Evolutionary conservation across 2,888 invertebrate genomes (phyloP).

Genomic region (Agonopterix arenella): DNA sequence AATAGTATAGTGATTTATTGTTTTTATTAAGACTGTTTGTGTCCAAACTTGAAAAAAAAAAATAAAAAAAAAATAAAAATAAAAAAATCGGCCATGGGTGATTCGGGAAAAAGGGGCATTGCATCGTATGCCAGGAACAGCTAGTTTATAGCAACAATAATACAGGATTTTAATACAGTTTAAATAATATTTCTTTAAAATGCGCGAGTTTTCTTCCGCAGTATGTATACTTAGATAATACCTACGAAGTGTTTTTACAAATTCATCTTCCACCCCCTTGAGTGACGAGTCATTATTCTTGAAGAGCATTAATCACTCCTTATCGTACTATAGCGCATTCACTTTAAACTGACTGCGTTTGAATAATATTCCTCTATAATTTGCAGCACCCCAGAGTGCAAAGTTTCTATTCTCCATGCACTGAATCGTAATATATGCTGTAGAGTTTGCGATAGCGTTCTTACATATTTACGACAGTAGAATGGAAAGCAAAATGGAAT

Average conservation of each 20-base stretch:
- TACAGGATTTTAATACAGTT: too few relatives aligned
- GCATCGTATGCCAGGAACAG: too few relatives aligned
- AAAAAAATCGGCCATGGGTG: too few relatives aligned
- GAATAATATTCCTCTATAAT: conserved; percentile 14
- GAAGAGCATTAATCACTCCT: conserved; percentile 13
- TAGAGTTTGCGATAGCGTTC: conserved; percentile 4
- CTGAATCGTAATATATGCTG: conserved; percentile 4
- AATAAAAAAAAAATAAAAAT: too few relatives aligned
- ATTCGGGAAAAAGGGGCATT: too few relatives aligned
- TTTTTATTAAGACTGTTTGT: too few relatives aligned
- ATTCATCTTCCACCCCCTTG: too few relatives aligned
- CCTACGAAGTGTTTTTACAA: not conserved
- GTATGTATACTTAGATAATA: not conserved
- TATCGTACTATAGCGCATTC: conserved; percentile 11
- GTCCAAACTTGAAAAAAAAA: too few relatives aligned
- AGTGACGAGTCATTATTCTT: conserved; percentile 13
- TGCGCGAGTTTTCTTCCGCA: too few relatives aligned
- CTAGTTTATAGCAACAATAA: too few relatives aligned
- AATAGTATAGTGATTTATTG: too few relatives aligned
- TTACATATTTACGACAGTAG: conserved; percentile 5
- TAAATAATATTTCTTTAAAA: too few relatives aligned
- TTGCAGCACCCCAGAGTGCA: conserved; percentile 14
- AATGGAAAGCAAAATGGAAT: conserved; percentile 1
- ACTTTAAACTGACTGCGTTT: conserved; percentile 6
- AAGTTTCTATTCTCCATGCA: conserved; percentile 8